Conservation (phyloP, 2,797 vertebrate species). For the Melanotaenia trifasciata region DNA sequence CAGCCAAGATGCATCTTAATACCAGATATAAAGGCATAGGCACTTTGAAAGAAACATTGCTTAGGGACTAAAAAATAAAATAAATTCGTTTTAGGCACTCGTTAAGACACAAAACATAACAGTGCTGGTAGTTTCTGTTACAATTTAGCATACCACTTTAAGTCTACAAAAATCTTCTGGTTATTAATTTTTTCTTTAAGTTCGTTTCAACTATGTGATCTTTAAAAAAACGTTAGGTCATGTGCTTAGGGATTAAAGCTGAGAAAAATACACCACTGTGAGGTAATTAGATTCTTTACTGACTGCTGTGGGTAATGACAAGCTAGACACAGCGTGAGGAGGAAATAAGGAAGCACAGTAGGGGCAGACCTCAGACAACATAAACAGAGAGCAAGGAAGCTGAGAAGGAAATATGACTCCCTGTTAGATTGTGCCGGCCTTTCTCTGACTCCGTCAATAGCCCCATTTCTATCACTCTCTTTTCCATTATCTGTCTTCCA, state of each 20-base stretch:
- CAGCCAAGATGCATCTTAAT: background rate
- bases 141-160: constrained; percentile 1
- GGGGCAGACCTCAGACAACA: constrained; percentile 25
- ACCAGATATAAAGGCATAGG: background rate
- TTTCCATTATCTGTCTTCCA: constrained; percentile 39
- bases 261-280: constrained; percentile 53
- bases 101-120: constrained; percentile 1
- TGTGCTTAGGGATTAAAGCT: constrained; percentile 32
- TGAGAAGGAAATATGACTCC: constrained; percentile 36
- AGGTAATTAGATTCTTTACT: constrained; percentile 55
- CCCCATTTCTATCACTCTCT: constrained; percentile 22
- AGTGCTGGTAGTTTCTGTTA: background rate
- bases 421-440: constrained; percentile 27
- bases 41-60: background rate
- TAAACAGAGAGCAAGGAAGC: constrained; percentile 37
- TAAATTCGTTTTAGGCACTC: constrained; percentile 8
- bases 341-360: constrained; percentile 49
- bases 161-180: background rate
- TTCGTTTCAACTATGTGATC: constrained; percentile 23
- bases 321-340: constrained; percentile 37
- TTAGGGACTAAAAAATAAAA: background rate
- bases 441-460: constrained; percentile 40
- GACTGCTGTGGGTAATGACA: constrained; percentile 53
- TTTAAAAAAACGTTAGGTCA: constrained; percentile 40
- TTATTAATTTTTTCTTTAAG: constrained; percentile 10